Evolutionary conservation across 2,888 invertebrate species (phyloP).

Genomic region (Lottia scabra): DNA sequence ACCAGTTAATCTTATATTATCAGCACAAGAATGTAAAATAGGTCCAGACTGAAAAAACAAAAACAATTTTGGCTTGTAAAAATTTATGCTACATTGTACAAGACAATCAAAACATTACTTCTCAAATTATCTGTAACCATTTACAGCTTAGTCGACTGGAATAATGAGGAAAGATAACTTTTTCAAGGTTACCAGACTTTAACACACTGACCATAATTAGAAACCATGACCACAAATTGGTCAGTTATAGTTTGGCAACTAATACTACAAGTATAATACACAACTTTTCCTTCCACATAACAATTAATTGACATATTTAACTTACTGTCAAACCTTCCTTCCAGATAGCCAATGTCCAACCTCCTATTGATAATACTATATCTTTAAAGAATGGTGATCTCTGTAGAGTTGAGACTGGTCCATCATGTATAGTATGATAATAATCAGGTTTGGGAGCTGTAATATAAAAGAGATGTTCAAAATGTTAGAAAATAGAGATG

Average conservation of each 20-base stretch:
- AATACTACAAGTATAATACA: no score
- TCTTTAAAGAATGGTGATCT: constrained; percentile 76
- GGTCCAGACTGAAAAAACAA: constrained; percentile 66
- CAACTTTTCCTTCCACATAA: no score
- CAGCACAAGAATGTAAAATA: constrained; percentile 57
- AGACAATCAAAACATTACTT: no score
- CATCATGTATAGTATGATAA: constrained; percentile 66
- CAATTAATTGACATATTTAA: constrained; percentile 22
- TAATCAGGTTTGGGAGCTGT: constrained; percentile 68
- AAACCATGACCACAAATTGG: no score
- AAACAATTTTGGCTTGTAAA: no score
- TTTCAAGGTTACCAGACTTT: no score
- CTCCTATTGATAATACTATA: constrained; percentile 80
- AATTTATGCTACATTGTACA: background rate
- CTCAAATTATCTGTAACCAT: no score
- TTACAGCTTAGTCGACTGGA: no score
- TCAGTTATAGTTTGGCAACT: no score
- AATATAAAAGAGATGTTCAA: background rate
- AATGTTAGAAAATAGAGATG: no score
- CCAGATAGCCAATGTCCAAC: constrained; percentile 82
- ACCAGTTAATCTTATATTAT: constrained; percentile 51
- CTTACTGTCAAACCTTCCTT: constrained; percentile 75
- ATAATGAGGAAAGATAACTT: no score
- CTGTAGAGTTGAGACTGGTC: constrained; percentile 62
- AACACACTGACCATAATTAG: no score